Evolutionary conservation across 1,140 invertebrate genomes (phyloP).

Genomic region (Heliothis subflexa): DNA sequence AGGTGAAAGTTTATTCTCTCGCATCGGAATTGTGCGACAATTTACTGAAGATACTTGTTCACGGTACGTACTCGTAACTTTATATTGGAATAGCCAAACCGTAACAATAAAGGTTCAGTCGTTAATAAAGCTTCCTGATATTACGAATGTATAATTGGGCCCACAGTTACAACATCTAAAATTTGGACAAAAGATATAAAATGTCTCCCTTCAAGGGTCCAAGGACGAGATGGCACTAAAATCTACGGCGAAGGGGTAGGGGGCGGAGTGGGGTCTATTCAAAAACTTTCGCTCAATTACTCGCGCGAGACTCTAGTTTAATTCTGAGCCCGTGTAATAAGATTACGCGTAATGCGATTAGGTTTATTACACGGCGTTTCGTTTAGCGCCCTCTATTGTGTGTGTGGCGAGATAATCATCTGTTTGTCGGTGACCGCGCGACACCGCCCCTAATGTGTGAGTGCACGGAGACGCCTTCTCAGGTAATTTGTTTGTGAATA

Average conservation of each 20-base stretch:
- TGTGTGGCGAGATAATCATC: slow-evolving; percentile 45
- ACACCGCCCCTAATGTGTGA: slow-evolving; percentile 4
- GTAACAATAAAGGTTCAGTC: slow-evolving; percentile 39
- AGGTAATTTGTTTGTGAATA: slow-evolving; percentile 45
- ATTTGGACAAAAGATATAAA: slow-evolving; percentile 49
- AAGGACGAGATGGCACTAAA: slow-evolving; percentile 39
- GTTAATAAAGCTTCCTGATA: slow-evolving; percentile 46
- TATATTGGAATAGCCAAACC: slow-evolving; percentile 2
- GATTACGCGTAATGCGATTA: slow-evolving; percentile 57
- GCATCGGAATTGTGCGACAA: background rate
- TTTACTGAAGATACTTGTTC: background rate
- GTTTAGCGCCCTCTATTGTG: slow-evolving; percentile 48
- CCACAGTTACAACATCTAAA: slow-evolving; percentile 43
- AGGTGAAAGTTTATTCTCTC: slow-evolving; percentile 18
- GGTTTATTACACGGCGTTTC: slow-evolving; percentile 48
- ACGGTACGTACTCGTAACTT: background rate
- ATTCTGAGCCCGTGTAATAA: slow-evolving; percentile 53
- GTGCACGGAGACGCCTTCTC: slow-evolving; percentile 12
- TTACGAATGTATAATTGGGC: slow-evolving; percentile 44
- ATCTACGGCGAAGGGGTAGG: slow-evolving; percentile 22
- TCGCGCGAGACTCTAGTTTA: slow-evolving; percentile 54
- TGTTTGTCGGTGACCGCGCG: slow-evolving; percentile 27
- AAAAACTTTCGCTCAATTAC: slow-evolving; percentile 60
- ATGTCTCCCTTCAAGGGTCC: slow-evolving; percentile 43
- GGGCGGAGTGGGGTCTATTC: slow-evolving; percentile 37